Base-by-base conservation (phyloP, 2,888 invertebrate species). In the Netelia inedita region DNA sequence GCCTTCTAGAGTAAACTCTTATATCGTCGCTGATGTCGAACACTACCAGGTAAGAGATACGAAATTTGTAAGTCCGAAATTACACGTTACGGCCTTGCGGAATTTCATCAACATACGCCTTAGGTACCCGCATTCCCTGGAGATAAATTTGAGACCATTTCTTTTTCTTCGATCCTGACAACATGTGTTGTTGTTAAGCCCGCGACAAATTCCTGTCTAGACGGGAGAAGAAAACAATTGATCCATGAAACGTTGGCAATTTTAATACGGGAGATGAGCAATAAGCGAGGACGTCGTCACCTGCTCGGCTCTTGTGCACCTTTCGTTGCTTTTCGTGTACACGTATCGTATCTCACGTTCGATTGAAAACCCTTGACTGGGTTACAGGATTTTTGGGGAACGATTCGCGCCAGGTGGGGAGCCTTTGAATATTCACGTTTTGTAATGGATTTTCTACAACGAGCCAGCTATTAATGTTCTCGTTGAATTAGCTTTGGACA, bases 121-220 rank as follows among this genome's bases (percentile, higher is more conserved):
- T 23, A n/a, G n/a, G n/a, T n/a, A n/a, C 50, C 68, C 50, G 68
- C 53, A 50, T 68, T 68, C 53, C 46, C 21, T 50, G n/a, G 50
- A 68, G 68, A 68, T 21, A 50, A 53, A 19, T 57, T 57, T 16
- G 16, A 57, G 57, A 57, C 3, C 57, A 57, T 57, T 19, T 19
- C 2, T n/a, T 3, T n/a, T 46, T 46, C 14, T 14, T 46, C 46
- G 46, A 46, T 11, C 46, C 10, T 46, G 11, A 46, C 46, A 28
- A 10, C 46, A 46, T 14, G 46, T 46, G 46, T 11, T 46, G 28
- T 57, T 9, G 57, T 57, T 21, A 57, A 28, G 46, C 50, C 41
- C 41, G 57, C 41, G 59, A 59, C 59, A 43, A 72, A 72, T 72
- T 72, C 72, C 59, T 72, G 43, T 14, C 10, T 46, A 46, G 14